A percentile compares a stretch with the other conserved stretches of the same genome.
These are phyloP conservation scores for Thymallus thymallus DNA, from an alignment of 2,113 vertebrate genomes.

Conservation along the genomic window DNA sequence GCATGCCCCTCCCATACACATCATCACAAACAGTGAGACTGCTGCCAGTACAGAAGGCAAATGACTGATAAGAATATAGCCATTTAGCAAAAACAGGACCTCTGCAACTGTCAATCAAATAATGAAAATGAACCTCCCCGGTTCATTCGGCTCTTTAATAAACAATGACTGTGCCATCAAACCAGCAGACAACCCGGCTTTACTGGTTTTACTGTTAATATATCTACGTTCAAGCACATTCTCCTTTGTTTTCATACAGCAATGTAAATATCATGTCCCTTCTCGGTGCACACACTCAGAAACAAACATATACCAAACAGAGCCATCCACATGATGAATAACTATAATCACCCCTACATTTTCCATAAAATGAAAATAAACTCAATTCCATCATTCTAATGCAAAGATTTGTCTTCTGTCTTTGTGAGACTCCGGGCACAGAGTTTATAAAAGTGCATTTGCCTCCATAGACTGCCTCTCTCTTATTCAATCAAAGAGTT, in stretches of 20 bases:
- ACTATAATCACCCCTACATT: slow-evolving; percentile 46
- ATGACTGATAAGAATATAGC: slow-evolving; percentile 8
- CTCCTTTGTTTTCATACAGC: not conserved
- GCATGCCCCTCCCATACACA: not conserved
- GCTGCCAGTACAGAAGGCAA: slow-evolving; percentile 11
- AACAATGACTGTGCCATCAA: not conserved
- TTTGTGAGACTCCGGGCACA: slow-evolving; percentile 50
- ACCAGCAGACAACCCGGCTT: not conserved
- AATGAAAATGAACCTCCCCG: not conserved
- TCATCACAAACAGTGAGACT: not conserved
- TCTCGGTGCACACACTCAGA: not conserved
- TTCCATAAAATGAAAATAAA: slow-evolving; percentile 56
- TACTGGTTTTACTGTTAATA: not conserved
- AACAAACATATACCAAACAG: slow-evolving; percentile 40
- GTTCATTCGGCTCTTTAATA: not conserved
- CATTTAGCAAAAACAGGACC: not conserved
- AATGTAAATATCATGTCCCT: not conserved
- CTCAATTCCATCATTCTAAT: slow-evolving; percentile 58
- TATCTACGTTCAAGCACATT: not conserved
- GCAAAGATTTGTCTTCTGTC: slow-evolving; percentile 56
- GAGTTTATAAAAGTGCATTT: slow-evolving; percentile 61
- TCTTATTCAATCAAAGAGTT: slow-evolving; percentile 68
- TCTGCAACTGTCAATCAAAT: slow-evolving; percentile 3
- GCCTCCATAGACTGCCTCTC: slow-evolving; percentile 50
- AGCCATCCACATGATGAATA: slow-evolving; percentile 54